Conservation (phyloP, 2,113 vertebrate species). For the Lycocorax pyrrhopterus region DNA sequence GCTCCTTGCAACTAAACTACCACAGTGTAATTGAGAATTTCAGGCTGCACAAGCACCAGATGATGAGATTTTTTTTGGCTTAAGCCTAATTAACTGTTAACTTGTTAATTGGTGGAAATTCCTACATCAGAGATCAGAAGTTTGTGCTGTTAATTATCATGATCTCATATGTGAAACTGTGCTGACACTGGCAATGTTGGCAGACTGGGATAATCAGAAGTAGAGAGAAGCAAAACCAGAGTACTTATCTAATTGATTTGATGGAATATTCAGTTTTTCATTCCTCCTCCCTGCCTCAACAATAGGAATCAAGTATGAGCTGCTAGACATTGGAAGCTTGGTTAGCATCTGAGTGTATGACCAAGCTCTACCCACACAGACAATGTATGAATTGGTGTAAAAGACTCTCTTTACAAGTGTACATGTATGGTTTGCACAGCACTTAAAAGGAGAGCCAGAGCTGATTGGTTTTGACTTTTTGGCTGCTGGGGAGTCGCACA, state of each 20-base stretch:
- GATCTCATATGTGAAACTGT: neutral
- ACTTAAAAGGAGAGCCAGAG: neutral
- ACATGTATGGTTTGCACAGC: accelerated
- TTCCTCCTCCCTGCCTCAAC: neutral
- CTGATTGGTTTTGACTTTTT: neutral
- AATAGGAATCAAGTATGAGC: neutral
- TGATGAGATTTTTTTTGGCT: neutral
- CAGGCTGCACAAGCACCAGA: neutral
- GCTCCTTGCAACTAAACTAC: neutral
- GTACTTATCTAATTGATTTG: neutral
- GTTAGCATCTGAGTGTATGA: neutral
- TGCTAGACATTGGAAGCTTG: neutral
- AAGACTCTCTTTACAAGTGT: neutral
- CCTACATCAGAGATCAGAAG: conserved; percentile 4
- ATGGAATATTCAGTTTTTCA: neutral
- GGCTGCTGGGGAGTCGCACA: neutral
- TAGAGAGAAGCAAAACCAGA: neutral
- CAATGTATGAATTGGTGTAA: neutral
- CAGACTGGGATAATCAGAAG: neutral
- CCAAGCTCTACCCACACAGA: neutral
- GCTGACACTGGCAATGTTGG: neutral
- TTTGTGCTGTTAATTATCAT: conserved; percentile 20
- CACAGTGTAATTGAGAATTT: neutral
- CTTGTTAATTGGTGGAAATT: conserved; percentile 34
- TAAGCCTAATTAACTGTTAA: conserved; percentile 36